These are phyloP conservation scores for Numida meleagris DNA, from an alignment of 2,113 vertebrate genomes.

Conservation along the genomic window DNA sequence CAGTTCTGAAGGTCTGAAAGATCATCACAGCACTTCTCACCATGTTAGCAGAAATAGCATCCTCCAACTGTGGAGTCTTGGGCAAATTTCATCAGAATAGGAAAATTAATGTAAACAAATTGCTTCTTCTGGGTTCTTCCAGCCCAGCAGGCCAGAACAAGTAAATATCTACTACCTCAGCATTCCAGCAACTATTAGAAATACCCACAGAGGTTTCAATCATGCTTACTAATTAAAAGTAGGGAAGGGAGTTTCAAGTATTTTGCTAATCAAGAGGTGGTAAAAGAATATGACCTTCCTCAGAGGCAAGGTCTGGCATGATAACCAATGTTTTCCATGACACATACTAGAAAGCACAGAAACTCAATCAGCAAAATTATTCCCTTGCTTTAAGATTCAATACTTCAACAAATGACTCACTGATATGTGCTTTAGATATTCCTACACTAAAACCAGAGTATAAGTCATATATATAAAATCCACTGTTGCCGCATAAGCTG, in stretches of 20 bases:
- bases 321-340: constrained; percentile 33
- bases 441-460: constrained; percentile 4
- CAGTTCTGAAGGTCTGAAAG: background rate
- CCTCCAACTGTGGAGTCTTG: background rate
- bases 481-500: background rate
- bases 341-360: constrained; percentile 27
- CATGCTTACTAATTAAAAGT: constrained; percentile 43
- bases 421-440: constrained; percentile 19
- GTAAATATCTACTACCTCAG: constrained; percentile 32
- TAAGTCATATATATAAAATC: constrained; percentile 38
- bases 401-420: constrained; percentile 40
- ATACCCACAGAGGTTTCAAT: constrained; percentile 40
- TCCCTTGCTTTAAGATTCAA: constrained; percentile 16
- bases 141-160: constrained; percentile 50
- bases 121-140: background rate
- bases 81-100: background rate
- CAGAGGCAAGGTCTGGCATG: background rate
- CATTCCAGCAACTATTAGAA: constrained; percentile 46
- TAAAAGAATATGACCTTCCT: constrained; percentile 17
- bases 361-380: background rate
- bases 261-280: constrained; percentile 46
- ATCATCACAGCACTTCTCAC: background rate
- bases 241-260: constrained; percentile 5
- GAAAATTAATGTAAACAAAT: constrained; percentile 33
- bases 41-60: background rate